Evolutionary conservation across 1,140 invertebrate species (phyloP), one percentile per base, ranked within the genome.

Genomic region (Cydia pomonella): DNA sequence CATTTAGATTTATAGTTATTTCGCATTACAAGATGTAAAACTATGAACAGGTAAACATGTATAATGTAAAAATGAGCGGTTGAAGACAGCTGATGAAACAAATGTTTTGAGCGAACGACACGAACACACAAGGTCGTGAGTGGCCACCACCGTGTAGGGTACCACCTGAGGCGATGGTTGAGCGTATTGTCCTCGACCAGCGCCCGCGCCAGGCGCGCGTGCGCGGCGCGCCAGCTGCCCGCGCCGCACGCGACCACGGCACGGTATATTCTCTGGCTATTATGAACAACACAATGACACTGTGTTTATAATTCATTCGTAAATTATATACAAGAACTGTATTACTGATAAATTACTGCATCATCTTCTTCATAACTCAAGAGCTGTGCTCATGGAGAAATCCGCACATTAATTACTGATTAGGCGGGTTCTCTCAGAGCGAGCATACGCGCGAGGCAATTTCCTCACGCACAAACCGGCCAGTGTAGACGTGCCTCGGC

Each of bases 181-280:
- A 91, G 74, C 2, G 90, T 92, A 79, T 92, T 92, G 79, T 91
- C 83, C 83, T 84, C 80, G 84, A 88, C 82, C 79, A 92, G 73
- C 7, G 90, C 86, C 76, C 82, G 79, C 47, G 85, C 84, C 71
- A 86, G 87, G 72, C 89, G 87, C 71, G 82, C 75, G 81, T 85
- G 80, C 50, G 89, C 75, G 41, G 79, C 77, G 72, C 85, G 79
- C 89, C 85, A 90, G 7, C 88, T 84, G 25, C 90, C 90, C 73
- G 84, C 69, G 74, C 83, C 84, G 85, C 87, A 90, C 74, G 84
- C 75, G 27, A 82, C 82, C 80, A 91, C 81, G 72, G 84, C 89
- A 77, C 88, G 81, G 73, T 82, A 80, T 80, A 88, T 81, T 75
- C 88, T 87, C 74, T 89, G 84, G 73, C 90, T 92, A 84, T 76